Evolutionary conservation across 64 coral and sea anemone genomes (phyloP).

Genomic region (Acropora tenuis): DNA sequence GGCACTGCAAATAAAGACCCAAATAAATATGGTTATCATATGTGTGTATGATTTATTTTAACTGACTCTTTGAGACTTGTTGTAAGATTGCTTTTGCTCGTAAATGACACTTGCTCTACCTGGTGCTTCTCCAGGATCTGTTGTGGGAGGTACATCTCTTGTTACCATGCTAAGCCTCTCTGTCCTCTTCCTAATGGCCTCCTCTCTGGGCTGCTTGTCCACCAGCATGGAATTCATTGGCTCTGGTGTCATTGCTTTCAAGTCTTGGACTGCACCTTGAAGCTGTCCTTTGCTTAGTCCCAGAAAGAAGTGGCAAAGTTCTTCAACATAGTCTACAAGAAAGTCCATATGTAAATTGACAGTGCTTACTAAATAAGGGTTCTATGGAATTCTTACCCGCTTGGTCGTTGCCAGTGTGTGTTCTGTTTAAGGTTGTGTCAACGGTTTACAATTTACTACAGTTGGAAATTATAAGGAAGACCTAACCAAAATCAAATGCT

Average conservation of each 20-base stretch:
- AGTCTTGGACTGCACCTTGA: slow-evolving; percentile 5
- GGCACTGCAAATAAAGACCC: slow-evolving; percentile 34
- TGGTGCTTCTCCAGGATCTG: neutral
- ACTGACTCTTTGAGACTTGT: neutral
- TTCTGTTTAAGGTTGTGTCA: neutral
- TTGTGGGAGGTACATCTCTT: slow-evolving; percentile 50
- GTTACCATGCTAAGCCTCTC: slow-evolving; percentile 47
- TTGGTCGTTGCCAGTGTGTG: neutral
- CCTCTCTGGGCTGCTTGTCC: slow-evolving; percentile 42
- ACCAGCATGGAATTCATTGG: slow-evolving; percentile 58
- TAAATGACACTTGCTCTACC: slow-evolving; percentile 22
- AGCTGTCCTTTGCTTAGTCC: slow-evolving; percentile 43
- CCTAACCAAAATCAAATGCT: neutral
- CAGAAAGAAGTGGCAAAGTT: slow-evolving; percentile 63
- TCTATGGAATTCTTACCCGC: neutral
- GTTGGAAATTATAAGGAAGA: neutral
- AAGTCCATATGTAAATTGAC: slow-evolving; percentile 12
- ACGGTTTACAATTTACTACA: neutral
- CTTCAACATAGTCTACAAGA: slow-evolving; percentile 57
- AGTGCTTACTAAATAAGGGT: neutral
- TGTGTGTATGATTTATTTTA: neutral
- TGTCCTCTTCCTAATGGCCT: slow-evolving; percentile 38
- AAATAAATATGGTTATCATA: neutral
- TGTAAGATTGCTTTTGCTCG: neutral
- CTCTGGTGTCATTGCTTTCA: slow-evolving; percentile 41